phyloP scores from a whole-genome alignment of 2,888 invertebrate genomes.

The Halictus ligatus region DNA sequence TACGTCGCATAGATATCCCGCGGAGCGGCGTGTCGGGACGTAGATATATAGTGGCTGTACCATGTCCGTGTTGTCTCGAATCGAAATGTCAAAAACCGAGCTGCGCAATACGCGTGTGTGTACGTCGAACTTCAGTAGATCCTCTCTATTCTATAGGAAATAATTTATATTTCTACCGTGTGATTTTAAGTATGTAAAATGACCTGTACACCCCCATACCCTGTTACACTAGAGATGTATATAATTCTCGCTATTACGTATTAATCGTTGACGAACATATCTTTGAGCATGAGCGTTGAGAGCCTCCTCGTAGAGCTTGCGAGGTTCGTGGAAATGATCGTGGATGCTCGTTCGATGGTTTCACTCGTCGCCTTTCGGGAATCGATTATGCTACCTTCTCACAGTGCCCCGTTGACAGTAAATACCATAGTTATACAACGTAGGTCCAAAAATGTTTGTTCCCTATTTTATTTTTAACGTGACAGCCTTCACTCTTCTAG shows the following conservation, averaged over 20 bases:
- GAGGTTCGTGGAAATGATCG: constrained; percentile 52
- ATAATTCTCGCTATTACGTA: constrained; percentile 52
- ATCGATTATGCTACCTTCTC: background rate
- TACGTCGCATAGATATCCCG: constrained; percentile 32
- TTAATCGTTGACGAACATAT: constrained; percentile 39
- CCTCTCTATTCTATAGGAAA: constrained; percentile 52
- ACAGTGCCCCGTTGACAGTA: background rate
- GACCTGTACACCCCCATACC: constrained; percentile 31
- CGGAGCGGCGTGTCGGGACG: constrained; percentile 29
- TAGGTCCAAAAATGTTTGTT: background rate
- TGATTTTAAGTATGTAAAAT: constrained; percentile 54
- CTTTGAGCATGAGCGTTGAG: constrained; percentile 4
- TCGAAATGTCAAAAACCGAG: background rate
- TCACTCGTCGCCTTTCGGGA: background rate
- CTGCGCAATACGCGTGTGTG: background rate
- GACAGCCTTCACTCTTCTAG: background rate
- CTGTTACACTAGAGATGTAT: constrained; percentile 51
- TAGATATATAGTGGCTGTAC: constrained; percentile 3
- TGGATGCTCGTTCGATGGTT: constrained; percentile 27
- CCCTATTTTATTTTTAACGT: background rate
- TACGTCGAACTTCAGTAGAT: constrained; percentile 44
- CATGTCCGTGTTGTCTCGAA: constrained; percentile 6
- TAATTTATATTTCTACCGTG: constrained; percentile 63
- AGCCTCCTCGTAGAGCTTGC: constrained; percentile 22
- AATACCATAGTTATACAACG: background rate